phyloP scores from a whole-genome alignment of 2,888 invertebrate species.

The Podotricha telesiphe region DNA sequence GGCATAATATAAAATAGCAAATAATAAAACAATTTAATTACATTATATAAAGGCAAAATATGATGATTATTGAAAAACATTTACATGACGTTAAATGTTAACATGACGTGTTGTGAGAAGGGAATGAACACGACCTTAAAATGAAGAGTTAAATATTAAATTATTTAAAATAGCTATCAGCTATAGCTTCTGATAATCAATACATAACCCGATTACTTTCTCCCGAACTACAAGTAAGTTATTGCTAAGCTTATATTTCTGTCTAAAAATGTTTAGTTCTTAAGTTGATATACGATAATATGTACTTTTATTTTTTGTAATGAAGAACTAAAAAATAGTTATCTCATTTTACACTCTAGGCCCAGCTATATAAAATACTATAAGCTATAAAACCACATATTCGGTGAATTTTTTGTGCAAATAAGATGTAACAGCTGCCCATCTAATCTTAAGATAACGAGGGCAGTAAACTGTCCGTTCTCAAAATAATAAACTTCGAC shows the following conservation, averaged over 20 bases:
- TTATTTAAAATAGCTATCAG: background rate
- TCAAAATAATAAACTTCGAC: slow-evolving; percentile 12
- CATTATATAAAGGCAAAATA: background rate
- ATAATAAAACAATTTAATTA: background rate
- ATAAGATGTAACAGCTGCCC: background rate
- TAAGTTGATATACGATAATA: too few species aligned
- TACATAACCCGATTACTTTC: too few species aligned
- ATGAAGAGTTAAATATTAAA: background rate
- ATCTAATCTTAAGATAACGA: slow-evolving; percentile 5
- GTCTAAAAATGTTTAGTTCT: too few species aligned
- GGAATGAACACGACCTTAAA: background rate
- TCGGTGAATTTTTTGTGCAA: background rate
- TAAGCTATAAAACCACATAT: background rate
- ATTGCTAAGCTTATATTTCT: too few species aligned
- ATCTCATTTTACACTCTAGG: background rate
- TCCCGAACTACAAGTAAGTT: too few species aligned
- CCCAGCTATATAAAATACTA: too few species aligned
- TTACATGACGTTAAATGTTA: too few species aligned
- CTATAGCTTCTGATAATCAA: too few species aligned
- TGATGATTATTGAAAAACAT: slow-evolving; percentile 2
- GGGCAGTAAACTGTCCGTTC: background rate
- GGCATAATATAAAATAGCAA: background rate
- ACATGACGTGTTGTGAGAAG: slow-evolving; percentile 6
- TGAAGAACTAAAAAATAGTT: too few species aligned
- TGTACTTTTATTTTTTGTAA: too few species aligned